These are phyloP conservation scores for Hemithea aestivaria DNA, from an alignment of 2,888 invertebrate genomes.

Conservation along the genomic window DNA sequence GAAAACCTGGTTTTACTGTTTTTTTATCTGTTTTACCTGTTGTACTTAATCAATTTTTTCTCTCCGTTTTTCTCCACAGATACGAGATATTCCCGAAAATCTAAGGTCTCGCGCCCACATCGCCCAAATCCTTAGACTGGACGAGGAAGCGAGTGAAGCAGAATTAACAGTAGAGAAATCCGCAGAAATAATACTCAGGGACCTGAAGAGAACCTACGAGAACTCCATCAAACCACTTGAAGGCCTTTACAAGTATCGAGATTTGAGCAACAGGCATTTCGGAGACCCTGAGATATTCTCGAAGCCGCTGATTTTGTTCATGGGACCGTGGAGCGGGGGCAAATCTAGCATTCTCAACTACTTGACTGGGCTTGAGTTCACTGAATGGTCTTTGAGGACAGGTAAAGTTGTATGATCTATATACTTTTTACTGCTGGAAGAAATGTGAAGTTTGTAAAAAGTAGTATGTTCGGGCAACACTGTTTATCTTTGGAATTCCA, in stretches of 20 bases:
- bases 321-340: constrained; percentile 98
- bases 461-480: no score
- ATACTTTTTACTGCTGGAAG: neutral
- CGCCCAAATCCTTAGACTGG: constrained; percentile 87
- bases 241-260: constrained; percentile 93
- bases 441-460: no score
- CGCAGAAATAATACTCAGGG: constrained; percentile 88
- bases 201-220: constrained; percentile 91
- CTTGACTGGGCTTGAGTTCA: constrained; percentile 91
- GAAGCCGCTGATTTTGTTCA: constrained; percentile 93
- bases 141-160: constrained; percentile 85
- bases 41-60: no score
- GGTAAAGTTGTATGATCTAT: constrained; percentile 73
- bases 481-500: no score
- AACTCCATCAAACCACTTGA: constrained; percentile 93
- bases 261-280: constrained; percentile 94
- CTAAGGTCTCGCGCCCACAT: constrained; percentile 89
- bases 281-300: constrained; percentile 97
- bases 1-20: no score
- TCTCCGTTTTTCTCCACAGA: constrained; percentile 69
- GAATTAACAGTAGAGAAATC: constrained; percentile 86
- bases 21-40: no score
- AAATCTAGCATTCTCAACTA: constrained; percentile 97
- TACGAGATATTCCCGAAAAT: constrained; percentile 86
- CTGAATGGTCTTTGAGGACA: constrained; percentile 89